Conservation (phyloP, 2,797 vertebrate species). For the Nyctalus aviator region DNA sequence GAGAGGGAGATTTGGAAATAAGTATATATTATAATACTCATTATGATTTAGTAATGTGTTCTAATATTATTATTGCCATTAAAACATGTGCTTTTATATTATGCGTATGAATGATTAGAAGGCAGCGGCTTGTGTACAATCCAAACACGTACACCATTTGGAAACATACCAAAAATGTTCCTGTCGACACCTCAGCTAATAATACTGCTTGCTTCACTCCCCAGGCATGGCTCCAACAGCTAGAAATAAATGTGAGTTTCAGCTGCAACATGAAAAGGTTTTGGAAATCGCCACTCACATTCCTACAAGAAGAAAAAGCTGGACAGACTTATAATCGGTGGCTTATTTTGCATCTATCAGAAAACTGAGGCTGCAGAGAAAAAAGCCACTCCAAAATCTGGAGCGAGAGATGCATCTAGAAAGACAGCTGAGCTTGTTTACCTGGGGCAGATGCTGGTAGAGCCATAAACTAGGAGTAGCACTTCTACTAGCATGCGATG, state of each 20-base stretch:
- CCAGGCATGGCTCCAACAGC: background rate
- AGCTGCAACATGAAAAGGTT: background rate
- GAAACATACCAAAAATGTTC: background rate
- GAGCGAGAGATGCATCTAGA: background rate
- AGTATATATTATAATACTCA: background rate
- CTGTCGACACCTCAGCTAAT: background rate
- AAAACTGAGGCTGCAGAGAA: background rate
- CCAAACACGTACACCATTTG: background rate
- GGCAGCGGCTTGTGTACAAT: background rate
- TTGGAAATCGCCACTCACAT: background rate
- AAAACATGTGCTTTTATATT: background rate
- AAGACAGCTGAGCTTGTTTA: background rate
- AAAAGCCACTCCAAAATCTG: background rate
- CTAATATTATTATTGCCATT: background rate
- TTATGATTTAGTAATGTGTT: slow-evolving; percentile 6
- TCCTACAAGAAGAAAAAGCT: background rate
- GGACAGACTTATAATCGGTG: background rate
- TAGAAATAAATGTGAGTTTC: background rate
- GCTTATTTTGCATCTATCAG: background rate
- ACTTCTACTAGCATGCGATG: too few relatives aligned
- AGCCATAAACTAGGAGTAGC: background rate
- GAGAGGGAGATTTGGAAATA: background rate
- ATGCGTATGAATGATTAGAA: background rate
- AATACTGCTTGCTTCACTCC: background rate
- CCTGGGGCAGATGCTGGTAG: background rate